Percentiles rank a stretch among this genome's conserved stretches.
phyloP scores from a whole-genome alignment of 2,113 vertebrate species.

The Vidua macroura region DNA sequence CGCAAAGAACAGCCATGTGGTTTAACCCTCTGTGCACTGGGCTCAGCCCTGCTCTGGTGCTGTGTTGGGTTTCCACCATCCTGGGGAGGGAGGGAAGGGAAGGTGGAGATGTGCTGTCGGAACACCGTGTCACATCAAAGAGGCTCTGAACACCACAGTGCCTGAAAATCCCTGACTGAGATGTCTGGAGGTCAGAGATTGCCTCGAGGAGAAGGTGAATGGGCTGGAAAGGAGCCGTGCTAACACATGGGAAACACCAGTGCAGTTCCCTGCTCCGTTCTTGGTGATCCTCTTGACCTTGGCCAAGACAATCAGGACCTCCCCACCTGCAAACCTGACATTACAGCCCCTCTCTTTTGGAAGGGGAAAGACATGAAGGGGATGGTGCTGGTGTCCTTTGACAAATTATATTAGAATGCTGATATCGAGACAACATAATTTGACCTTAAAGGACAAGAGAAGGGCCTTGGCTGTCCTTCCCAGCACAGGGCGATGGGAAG shows the following conservation, averaged over 20 bases:
- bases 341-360: neutral
- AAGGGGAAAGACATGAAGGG: neutral
- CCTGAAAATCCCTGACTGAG: fast-evolving
- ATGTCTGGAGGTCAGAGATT: neutral
- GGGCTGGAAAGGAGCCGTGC: neutral
- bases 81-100: neutral
- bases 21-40: constrained; percentile 29
- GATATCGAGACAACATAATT: neutral
- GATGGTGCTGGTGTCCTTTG: neutral
- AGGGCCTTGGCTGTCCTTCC: neutral
- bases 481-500: fast-evolving
- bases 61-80: fast-evolving
- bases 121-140: neutral
- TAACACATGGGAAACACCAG: fast-evolving
- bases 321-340: neutral
- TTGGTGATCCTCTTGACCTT: neutral
- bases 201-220: neutral
- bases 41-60: neutral
- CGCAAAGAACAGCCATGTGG: constrained; percentile 5
- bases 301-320: neutral
- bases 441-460: neutral
- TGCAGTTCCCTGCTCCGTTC: fast-evolving
- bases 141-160: neutral
- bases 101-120: fast-evolving
- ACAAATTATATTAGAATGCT: neutral